A percentile compares a stretch with the other conserved stretches of the same genome.
Evolutionary conservation across 2,113 vertebrate genomes (phyloP).

Genomic region (Chloropsis hardwickii): DNA sequence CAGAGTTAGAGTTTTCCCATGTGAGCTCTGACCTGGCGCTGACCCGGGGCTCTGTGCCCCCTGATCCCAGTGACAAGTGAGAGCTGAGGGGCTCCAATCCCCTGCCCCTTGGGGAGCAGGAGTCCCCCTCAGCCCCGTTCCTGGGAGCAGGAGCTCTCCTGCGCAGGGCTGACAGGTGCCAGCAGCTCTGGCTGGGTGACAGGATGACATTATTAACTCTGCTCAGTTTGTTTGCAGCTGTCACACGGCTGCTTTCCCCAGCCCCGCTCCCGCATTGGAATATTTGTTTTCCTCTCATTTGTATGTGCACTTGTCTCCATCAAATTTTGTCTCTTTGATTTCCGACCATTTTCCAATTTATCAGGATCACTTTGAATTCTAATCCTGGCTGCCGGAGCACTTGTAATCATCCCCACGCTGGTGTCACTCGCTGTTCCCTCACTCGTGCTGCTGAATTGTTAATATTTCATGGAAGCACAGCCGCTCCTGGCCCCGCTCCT

Average conservation of each 20-base stretch:
- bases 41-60: accelerated
- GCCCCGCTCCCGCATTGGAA: not conserved
- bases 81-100: no score
- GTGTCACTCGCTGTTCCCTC: not conserved
- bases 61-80: accelerated
- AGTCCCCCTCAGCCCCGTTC: accelerated
- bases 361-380: conserved; percentile 25
- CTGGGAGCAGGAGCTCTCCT: accelerated
- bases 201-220: not conserved
- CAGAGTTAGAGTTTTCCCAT: not conserved
- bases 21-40: accelerated
- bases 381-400: conserved; percentile 14
- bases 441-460: not conserved
- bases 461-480: not conserved
- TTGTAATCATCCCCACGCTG: conserved; percentile 18
- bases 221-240: not conserved
- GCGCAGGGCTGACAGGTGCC: accelerated
- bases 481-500: not conserved
- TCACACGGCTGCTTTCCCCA: not conserved
- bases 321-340: conserved; percentile 52
- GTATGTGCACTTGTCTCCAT: not conserved
- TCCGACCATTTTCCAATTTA: conserved; percentile 54
- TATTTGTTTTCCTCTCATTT: conserved; percentile 39
- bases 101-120: not conserved
- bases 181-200: not conserved